These are phyloP conservation scores for Acomys russatus DNA, from an alignment of 2,797 vertebrate species.

Conservation along the genomic window DNA sequence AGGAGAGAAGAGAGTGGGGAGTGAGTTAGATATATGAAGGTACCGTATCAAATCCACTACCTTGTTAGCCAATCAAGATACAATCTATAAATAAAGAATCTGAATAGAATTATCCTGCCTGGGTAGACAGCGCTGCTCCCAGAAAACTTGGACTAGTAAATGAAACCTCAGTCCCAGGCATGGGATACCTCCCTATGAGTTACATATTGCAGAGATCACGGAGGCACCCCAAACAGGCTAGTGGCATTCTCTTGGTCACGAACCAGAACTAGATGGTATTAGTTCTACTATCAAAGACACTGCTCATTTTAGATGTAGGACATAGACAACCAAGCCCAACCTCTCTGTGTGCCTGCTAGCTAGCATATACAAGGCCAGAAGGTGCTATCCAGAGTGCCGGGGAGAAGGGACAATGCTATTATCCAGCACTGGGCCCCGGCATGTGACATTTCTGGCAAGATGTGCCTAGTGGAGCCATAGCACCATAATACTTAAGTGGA, in stretches of 20 bases:
- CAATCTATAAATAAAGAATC: background rate
- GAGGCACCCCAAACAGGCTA: background rate
- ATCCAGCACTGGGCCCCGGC: background rate
- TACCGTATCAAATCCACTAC: background rate
- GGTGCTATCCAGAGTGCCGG: background rate
- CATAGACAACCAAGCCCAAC: background rate
- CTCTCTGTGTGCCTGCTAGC: background rate
- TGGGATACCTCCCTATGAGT: background rate
- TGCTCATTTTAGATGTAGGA: background rate
- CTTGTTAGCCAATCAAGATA: background rate
- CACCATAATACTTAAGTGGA: background rate
- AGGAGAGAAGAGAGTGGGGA: background rate
- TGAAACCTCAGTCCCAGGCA: background rate
- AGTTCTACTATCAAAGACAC: background rate
- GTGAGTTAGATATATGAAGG: background rate
- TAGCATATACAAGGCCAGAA: background rate
- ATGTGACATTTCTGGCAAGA: background rate
- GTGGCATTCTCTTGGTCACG: background rate
- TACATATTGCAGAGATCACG: background rate
- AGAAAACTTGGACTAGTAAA: background rate
- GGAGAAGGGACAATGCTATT: background rate
- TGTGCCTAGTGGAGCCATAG: background rate
- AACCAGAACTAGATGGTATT: background rate
- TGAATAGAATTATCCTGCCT: background rate
- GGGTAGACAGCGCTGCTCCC: background rate